These are phyloP conservation scores for Eumeta japonica DNA, from an alignment of 1,140 invertebrate genomes.

Conservation along the genomic window DNA sequence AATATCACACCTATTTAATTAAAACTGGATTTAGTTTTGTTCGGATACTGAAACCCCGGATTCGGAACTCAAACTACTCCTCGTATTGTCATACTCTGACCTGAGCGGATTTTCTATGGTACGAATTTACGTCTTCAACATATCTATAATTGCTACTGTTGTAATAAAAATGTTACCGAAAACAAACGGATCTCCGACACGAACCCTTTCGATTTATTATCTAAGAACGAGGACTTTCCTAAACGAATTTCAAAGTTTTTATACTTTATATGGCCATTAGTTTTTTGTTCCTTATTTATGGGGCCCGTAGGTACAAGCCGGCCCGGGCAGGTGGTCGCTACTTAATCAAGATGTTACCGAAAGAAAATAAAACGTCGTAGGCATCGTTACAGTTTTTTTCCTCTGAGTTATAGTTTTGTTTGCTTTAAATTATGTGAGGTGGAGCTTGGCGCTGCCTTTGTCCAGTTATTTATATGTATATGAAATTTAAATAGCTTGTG, in stretches of 20 bases:
- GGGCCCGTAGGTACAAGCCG: constrained; percentile 28
- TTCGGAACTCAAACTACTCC: no score
- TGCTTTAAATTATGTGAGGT: constrained; percentile 33
- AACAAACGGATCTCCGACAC: constrained; percentile 18
- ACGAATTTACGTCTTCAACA: no score
- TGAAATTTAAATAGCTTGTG: constrained; percentile 36
- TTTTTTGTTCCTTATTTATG: constrained; percentile 48
- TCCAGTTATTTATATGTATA: constrained; percentile 49
- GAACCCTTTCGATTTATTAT: constrained; percentile 24
- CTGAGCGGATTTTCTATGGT: no score
- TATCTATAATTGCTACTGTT: no score
- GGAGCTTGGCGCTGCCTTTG: constrained; percentile 26
- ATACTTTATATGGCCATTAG: constrained; percentile 48
- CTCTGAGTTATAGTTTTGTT: constrained; percentile 48
- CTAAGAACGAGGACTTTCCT: constrained; percentile 28
- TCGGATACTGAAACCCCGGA: no score
- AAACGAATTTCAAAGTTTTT: constrained; percentile 23
- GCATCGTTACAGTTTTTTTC: constrained; percentile 42
- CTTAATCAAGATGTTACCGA: constrained; percentile 57
- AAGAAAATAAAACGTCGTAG: constrained; percentile 42
- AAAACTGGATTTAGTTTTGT: no score
- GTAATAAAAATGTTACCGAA: constrained; percentile 13
- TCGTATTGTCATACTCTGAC: no score
- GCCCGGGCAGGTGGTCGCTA: constrained; percentile 49
- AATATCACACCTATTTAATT: no score